Base-by-base conservation (phyloP, 2,113 vertebrate species). In the Sphaerodactylus townsendi region DNA sequence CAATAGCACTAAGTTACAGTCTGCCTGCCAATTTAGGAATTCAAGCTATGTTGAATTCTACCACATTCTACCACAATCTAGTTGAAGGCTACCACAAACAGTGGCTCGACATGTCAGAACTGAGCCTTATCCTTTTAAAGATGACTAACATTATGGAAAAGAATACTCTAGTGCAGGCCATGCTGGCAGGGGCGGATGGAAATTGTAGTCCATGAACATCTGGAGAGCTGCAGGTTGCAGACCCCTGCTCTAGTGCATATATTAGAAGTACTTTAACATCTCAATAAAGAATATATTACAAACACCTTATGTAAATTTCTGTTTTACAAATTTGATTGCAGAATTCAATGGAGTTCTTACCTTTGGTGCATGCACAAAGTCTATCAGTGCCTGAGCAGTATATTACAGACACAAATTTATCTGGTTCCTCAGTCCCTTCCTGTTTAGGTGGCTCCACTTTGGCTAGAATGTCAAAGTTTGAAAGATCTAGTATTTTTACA, bases 341-440 rank as follows among this genome's bases (percentile, higher is more conserved):
- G 19, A 73, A 75, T 30, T 7, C 4, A 86, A 69, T 15, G 68
- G 2, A 82, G 4, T 37, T 87, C 96, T 97, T 95, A 99, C 99
- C 99, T 99, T 98, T 98, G 85, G 98, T 99, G 95, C 98, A 99
- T 2, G 98, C 98, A 96, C 99, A 99, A 86, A 99, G 97, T 93
- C 99, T 98, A 96, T 99, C 99, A 30, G 99, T 99, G 93, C 99
- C 99, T 56, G 99, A 99, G 95, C 99, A 99, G 94, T 99, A 99
- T 83, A 99, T 98, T 86, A 99, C 98, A 83, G 99, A 99, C 89
- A 99, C 98, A 94, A 99, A 99, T 35, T 96, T 97, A 93, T 99
- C 99, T 50, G 94, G 96, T 87, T 99, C 98, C 44, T 99, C 98
- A 73, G 96, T 96, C 62, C 97, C 97, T 87, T 99, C 98, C 94